These are phyloP conservation scores for Aspidapion aeneum DNA, from an alignment of 2,888 invertebrate genomes.

Conservation along the genomic window DNA sequence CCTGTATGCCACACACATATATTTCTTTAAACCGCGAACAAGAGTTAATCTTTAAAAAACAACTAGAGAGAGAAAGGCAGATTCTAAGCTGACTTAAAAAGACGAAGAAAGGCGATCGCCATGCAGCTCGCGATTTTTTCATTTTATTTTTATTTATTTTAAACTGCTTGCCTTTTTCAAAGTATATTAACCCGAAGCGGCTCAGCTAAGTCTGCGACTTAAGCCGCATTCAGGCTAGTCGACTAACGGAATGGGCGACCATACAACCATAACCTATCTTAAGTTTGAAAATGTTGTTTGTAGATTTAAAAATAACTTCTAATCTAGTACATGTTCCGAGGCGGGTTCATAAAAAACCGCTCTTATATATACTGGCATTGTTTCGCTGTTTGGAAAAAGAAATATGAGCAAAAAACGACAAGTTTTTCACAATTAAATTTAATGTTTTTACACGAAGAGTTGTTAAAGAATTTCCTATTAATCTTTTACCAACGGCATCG, in stretches of 20 bases:
- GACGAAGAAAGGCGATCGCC: slow-evolving; percentile 9
- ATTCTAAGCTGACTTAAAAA: slow-evolving; percentile 4
- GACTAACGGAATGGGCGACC: slow-evolving; percentile 32
- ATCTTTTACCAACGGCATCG: too few relatives aligned
- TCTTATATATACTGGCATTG: too few relatives aligned
- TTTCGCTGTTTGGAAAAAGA: too few relatives aligned
- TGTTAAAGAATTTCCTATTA: too few relatives aligned
- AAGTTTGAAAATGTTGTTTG: slow-evolving; percentile 48
- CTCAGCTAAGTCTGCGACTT: slow-evolving; percentile 30
- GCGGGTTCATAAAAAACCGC: not conserved
- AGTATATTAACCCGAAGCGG: slow-evolving; percentile 47
- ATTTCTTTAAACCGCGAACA: not conserved
- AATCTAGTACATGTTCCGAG: slow-evolving; percentile 36
- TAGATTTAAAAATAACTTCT: slow-evolving; percentile 47
- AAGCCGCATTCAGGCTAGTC: slow-evolving; percentile 24
- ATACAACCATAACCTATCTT: slow-evolving; percentile 48
- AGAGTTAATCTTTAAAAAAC: not conserved
- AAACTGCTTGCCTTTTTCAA: slow-evolving; percentile 47
- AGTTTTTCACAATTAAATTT: too few relatives aligned
- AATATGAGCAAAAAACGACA: too few relatives aligned
- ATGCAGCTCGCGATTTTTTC: slow-evolving; percentile 15
- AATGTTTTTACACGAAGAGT: too few relatives aligned
- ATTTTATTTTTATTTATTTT: slow-evolving; percentile 44
- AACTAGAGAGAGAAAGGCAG: slow-evolving; percentile 9
- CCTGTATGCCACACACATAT: not conserved